A percentile compares a stretch with the other conserved stretches of the same genome.
phyloP scores from a whole-genome alignment of 2,888 invertebrate species.

The Salpingus planirostris region DNA sequence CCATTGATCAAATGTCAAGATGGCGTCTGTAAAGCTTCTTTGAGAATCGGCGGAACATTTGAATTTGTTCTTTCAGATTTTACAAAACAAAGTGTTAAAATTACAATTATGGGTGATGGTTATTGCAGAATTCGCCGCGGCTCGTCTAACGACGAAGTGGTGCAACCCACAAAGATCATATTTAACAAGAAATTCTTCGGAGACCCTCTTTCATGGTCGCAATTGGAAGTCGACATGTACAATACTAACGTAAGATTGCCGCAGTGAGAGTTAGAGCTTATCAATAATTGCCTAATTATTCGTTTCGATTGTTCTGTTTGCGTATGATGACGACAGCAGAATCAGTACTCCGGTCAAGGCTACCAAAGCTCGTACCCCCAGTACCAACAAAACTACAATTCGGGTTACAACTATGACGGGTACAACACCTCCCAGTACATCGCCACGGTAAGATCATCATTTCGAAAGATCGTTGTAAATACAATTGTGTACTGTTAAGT shows the following conservation, averaged over 20 bases:
- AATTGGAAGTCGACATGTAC: slow-evolving; percentile 16
- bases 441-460: slow-evolving; percentile 14
- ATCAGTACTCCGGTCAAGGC: slow-evolving; percentile 22
- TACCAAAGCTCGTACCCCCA: slow-evolving; percentile 25
- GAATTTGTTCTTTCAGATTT: slow-evolving; percentile 7
- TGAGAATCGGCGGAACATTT: slow-evolving; percentile 9
- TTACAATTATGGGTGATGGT: slow-evolving; percentile 12
- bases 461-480: slow-evolving; percentile 4
- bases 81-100: slow-evolving; percentile 2
- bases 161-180: slow-evolving; percentile 6
- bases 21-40: too few species aligned
- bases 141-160: slow-evolving; percentile 3
- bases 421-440: slow-evolving; percentile 20
- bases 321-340: slow-evolving; percentile 11
- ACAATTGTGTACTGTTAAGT: slow-evolving; percentile 11
- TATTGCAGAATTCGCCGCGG: slow-evolving; percentile 7
- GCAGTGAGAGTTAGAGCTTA: neutral
- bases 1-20: too few species aligned
- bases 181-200: slow-evolving; percentile 8
- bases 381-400: slow-evolving; percentile 22
- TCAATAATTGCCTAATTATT: slow-evolving; percentile 1
- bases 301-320: slow-evolving; percentile 8
- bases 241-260: slow-evolving; percentile 22
- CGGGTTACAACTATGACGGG: slow-evolving; percentile 23
- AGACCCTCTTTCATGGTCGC: slow-evolving; percentile 2